phyloP scores from a whole-genome alignment of 1,140 invertebrate species.

The Drosophila persimilis region DNA sequence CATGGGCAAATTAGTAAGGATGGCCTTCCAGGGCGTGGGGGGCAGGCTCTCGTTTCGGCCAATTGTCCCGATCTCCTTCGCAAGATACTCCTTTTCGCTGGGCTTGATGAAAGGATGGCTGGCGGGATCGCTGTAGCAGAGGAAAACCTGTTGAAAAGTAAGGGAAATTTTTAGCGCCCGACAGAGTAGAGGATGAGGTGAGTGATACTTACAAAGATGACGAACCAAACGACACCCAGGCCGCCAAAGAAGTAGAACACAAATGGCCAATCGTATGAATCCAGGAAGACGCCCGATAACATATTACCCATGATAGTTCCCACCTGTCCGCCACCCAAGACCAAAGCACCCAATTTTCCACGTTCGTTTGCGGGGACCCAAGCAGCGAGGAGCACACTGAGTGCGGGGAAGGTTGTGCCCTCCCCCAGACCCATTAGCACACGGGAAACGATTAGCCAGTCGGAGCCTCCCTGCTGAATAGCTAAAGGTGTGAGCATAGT shows the following conservation, averaged over 20 bases:
- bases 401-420: constrained; percentile 90
- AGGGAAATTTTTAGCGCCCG: background rate
- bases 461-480: constrained; percentile 85
- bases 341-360: constrained; percentile 89
- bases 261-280: constrained; percentile 88
- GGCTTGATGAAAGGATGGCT: constrained; percentile 93
- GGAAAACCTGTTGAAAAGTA: constrained; percentile 79
- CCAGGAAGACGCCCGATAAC: constrained; percentile 87
- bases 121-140: constrained; percentile 91
- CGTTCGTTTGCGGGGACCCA: constrained; percentile 90
- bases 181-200: background rate
- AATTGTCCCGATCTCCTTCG: constrained; percentile 85
- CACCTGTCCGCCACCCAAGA: constrained; percentile 88
- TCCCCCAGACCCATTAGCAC: constrained; percentile 89
- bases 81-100: constrained; percentile 90
- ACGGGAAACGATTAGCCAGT: constrained; percentile 86
- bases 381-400: constrained; percentile 89
- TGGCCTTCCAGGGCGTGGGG: constrained; percentile 88
- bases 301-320: constrained; percentile 90
- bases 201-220: constrained; percentile 86
- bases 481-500: constrained; percentile 88
- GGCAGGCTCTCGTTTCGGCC: constrained; percentile 84
- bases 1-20: constrained; percentile 90
- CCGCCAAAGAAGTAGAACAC: constrained; percentile 94
- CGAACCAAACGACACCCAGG: constrained; percentile 89